These are phyloP conservation scores for Sphinx pinastri DNA, from an alignment of 2,888 invertebrate genomes.

Conservation along the genomic window DNA sequence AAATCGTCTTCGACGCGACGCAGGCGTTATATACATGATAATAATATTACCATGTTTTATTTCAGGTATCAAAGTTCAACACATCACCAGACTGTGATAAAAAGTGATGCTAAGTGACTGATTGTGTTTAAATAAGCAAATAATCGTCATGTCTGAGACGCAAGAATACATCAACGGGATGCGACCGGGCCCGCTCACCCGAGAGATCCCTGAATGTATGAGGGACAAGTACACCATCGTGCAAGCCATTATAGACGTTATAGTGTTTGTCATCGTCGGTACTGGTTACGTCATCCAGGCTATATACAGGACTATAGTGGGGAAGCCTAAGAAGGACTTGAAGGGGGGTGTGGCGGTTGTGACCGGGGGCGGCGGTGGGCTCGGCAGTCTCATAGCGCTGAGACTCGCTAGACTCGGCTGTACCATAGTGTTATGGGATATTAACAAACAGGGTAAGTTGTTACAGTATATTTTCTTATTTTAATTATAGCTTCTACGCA, in stretches of 20 bases:
- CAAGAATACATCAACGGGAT: conserved; percentile 75
- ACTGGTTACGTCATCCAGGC: conserved; percentile 81
- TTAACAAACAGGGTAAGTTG: conserved; percentile 90
- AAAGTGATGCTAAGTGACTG: conserved; percentile 56
- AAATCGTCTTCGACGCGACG: no score
- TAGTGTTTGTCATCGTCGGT: conserved; percentile 80
- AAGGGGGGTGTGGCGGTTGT: conserved; percentile 91
- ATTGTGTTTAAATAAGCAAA: conserved; percentile 28
- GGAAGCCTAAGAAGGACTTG: conserved; percentile 87
- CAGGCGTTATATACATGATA: neutral
- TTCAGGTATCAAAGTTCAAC: conserved; percentile 46
- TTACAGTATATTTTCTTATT: conserved; percentile 24
- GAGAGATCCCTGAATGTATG: conserved; percentile 80
- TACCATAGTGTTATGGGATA: conserved; percentile 94
- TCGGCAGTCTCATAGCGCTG: conserved; percentile 90
- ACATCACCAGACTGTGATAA: conserved; percentile 36
- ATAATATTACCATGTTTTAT: conserved; percentile 37
- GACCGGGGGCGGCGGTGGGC: conserved; percentile 94
- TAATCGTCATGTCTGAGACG: conserved; percentile 61
- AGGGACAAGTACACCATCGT: conserved; percentile 78
- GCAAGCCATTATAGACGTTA: conserved; percentile 82
- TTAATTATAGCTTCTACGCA: no score
- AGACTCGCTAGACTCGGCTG: conserved; percentile 90
- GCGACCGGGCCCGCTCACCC: conserved; percentile 72
- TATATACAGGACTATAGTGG: conserved; percentile 85